Base-by-base conservation (phyloP, 2,888 invertebrate genomes). In the Suillia variegata region DNA sequence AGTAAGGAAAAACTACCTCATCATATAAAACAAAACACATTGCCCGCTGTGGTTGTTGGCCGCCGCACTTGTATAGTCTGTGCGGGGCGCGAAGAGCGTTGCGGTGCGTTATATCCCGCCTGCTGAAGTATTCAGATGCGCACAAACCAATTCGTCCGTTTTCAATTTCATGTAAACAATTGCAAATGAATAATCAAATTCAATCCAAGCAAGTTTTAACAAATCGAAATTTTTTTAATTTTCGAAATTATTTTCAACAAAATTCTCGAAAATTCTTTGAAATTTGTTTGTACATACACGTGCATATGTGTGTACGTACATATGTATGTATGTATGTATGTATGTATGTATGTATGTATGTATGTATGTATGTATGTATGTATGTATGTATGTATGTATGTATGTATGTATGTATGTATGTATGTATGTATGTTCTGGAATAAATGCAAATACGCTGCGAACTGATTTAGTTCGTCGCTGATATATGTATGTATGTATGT, bases 151-250 rank as follows among this genome's bases (percentile, higher is more conserved):
- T 20, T 13, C 17, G 45, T 45, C 2, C 45, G 18, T 45, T 45
- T 18, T 13, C 18, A 20, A 18, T 61, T 64, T 68, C 56, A 63
- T 66, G 66, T 74, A 72, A 71, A 71, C 71, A 74, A 72, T 69
- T 72, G 71, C 68, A 64, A 68, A 63, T 73, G 74, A 72, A 58
- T 53, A 65, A 38, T 56, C 42, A 17, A 5, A 17, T 4, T n/a
- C 6, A 5, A 18, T 6, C 45, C 17, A 45, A 18, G 45, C 3
- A 38, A 4, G n/a, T 13, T 38, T 38, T 38, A n/a, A n/a, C 6
- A 45, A 45, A 20, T 45, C 4, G 45, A 18, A 45, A 31, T 31
- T 31, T 31, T 31, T 31, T 31, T 31, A 8, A 31, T 31, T 31
- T 31, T 31, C 12, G 12, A 31, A 31, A 8, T 31, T 31, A 6